Base-by-base conservation (phyloP, 2,113 vertebrate genomes). In the Xenopus tropicalis region DNA sequence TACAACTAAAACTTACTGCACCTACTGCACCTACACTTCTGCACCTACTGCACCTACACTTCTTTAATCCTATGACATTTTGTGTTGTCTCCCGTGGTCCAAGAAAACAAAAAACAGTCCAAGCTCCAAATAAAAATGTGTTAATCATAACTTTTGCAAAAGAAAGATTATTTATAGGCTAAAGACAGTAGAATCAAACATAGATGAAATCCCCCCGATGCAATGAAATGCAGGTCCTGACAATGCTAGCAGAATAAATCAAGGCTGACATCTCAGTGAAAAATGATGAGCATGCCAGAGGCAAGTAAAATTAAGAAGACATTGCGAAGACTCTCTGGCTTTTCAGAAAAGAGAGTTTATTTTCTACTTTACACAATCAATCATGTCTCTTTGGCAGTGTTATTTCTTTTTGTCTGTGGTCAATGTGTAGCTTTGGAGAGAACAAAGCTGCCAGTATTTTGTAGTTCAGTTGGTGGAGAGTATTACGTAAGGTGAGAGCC, bases 291-390 rank as follows among this genome's bases (percentile, higher is more conserved):
- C 4, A 75, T 54, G 57, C 66, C 25, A 52, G 58, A 69, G 25
- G 57, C 65, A 68, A n/a, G 25, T 21, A 61, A 54, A 69, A 75
- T 54, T 56, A 62, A 19, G 25, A n/a, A 69, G 66, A 69, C 58
- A 62, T 69, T 62, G 22, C 42, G 44, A 46, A 54, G 51, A 25
- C 29, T 75, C 25, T 65, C 61, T n/a, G 25, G 46, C 48, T 54
- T 43, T 69, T 23, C 46, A 69, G 65, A 75, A 69, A n/a, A 37
- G 57, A 51, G 20, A 71, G 57, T 62, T 75, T 61, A 75, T 75
- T 69, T 69, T 61, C 25, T 14, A 24, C 58, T 54, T 54, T 16
- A 24, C 24, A 42, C 24, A 25, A 62, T 69, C 58, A 69, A 62
- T 69, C 58, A 54, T 68, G 19, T 6, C 11, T n/a, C 22, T 43